Conservation (phyloP, 2,113 vertebrate genomes). For the Neofelis nebulosa region DNA sequence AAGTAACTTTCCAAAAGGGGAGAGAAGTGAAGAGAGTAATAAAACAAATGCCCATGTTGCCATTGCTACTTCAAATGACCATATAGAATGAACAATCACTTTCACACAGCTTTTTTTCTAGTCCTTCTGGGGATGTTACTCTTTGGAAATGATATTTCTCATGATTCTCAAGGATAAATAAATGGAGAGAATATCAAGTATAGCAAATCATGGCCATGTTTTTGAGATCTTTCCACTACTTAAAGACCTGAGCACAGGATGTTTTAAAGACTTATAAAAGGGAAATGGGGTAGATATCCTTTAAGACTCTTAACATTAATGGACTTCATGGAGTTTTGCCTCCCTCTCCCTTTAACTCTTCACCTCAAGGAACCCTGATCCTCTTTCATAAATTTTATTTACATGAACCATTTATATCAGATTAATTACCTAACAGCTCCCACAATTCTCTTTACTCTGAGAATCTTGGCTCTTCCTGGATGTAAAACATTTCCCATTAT, state of each 20-base stretch:
- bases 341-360: background rate
- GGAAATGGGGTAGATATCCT: conserved; percentile 43
- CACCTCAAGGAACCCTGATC: background rate
- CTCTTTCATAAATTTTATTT: conserved; percentile 10
- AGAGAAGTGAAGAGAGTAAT: background rate
- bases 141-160: conserved; percentile 12
- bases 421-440: background rate
- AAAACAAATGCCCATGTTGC: background rate
- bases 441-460: conserved; percentile 26
- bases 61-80: conserved; percentile 3
- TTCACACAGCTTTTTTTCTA: background rate
- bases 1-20: conserved; percentile 3
- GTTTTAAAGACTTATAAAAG: conserved; percentile 66
- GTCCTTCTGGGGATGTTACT: background rate
- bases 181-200: conserved; percentile 4
- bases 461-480: background rate
- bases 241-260: conserved; percentile 12
- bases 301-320: conserved; percentile 66
- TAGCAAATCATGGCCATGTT: conserved; percentile 42
- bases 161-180: conserved; percentile 11
- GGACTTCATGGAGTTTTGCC: conserved; percentile 17
- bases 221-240: conserved; percentile 50
- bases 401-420: background rate
- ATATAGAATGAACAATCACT: background rate
- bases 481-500: background rate